These are phyloP conservation scores for Helogale parvula DNA, from an alignment of 2,113 vertebrate genomes.

Conservation along the genomic window DNA sequence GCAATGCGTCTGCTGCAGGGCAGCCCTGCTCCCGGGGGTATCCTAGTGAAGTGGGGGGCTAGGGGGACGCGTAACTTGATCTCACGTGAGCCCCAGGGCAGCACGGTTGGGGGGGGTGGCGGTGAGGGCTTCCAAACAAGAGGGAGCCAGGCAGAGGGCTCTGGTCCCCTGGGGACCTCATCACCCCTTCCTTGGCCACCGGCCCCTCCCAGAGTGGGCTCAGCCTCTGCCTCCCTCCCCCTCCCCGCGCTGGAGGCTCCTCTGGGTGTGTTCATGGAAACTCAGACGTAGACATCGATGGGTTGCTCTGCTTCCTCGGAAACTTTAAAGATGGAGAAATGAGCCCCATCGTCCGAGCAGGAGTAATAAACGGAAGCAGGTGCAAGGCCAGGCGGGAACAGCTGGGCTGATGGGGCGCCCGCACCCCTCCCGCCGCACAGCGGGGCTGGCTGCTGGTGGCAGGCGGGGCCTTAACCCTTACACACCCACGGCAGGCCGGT, in stretches of 20 bases:
- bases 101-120: too few species aligned
- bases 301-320: conserved; percentile 50
- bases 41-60: background rate
- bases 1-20: background rate
- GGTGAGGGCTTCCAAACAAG: background rate
- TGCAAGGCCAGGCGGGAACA: conserved; percentile 86
- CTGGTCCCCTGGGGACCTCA: background rate
- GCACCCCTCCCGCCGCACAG: conserved; percentile 82
- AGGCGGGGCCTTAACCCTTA: conserved; percentile 25
- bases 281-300: background rate
- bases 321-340: conserved; percentile 84
- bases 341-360: conserved; percentile 80
- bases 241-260: background rate
- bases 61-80: background rate
- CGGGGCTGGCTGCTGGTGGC: conserved; percentile 78
- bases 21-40: background rate
- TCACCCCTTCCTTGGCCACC: background rate
- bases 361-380: conserved; percentile 91
- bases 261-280: background rate
- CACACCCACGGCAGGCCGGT: background rate
- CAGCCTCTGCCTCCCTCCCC: background rate
- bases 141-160: background rate
- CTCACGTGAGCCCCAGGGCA: background rate
- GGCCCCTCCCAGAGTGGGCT: background rate
- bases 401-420: conserved; percentile 85